Base-by-base conservation (phyloP, 2,797 vertebrate species). In the Hirundo rustica region DNA sequence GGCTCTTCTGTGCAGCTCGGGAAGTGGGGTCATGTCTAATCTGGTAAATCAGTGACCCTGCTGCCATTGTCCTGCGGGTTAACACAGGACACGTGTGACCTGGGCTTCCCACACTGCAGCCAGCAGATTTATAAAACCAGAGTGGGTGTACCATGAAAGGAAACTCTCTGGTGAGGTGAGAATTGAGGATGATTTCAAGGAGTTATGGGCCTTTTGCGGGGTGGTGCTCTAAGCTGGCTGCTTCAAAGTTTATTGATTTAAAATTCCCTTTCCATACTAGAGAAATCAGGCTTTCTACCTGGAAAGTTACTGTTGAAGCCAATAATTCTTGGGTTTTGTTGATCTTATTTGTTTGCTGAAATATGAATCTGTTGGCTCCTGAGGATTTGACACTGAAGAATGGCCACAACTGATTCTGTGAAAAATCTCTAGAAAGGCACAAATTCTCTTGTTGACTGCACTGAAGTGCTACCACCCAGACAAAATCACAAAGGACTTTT, bases 11-110 rank as follows among this genome's bases (percentile, higher is more conserved):
- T 83, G 68, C 2, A 3, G 85, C 84, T 90, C 30, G 82, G 5
- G 42, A 77, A 92, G 71, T 17, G 14, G 65, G 85, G 82, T 92
- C 85, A 68, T 10, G 34, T 88, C 57, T 96, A 73, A 91, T 80
- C 94, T 55, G 61, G 50, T 73, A 74, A 89, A 88, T 89, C 93
- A 65, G 73, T 48, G 65, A 27, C 60, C 58, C 60, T 54, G 7
- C 58, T 80, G 45, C 55, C 50, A 7, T 32, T 53, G 62, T 32
- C 51, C 23, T 12, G 68, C 6, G 65, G 77, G 34, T 84, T 68
- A 96, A 51, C 34, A 32, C 50, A 54, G 80, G 74, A 40, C 1
- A 0, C 6, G 64, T 38, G 65, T 60, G 67, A 58, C 54, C 45
- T 55, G 70, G 40, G 26, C 42, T 92, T 38, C 73, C 51, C 10